These are phyloP conservation scores for Brevipalpus yothersi DNA, from an alignment of 1,140 invertebrate species.

Conservation along the genomic window DNA sequence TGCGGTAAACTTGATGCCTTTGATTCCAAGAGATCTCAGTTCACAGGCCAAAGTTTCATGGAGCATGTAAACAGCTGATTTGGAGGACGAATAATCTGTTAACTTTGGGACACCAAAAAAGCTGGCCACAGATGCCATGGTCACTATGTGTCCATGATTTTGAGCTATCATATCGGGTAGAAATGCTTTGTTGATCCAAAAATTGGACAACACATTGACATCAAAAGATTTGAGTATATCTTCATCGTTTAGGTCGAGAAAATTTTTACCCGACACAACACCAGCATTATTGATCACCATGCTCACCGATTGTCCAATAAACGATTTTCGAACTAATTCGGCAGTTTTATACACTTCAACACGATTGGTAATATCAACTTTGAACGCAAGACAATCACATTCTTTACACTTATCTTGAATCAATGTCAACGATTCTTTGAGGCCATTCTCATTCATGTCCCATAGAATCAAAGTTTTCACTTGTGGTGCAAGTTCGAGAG, in stretches of 20 bases:
- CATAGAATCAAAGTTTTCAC: constrained; percentile 10
- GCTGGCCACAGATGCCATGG: constrained; percentile 76
- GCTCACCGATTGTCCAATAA: constrained; percentile 50
- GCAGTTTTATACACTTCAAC: constrained; percentile 58
- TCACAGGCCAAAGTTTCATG: constrained; percentile 58
- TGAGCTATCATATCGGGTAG: constrained; percentile 41
- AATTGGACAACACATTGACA: constrained; percentile 36
- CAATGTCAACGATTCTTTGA: constrained; percentile 10
- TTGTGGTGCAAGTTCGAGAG: constrained; percentile 12
- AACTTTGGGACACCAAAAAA: constrained; percentile 52
- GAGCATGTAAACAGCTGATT: constrained; percentile 76
- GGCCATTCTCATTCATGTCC: constrained; percentile 15
- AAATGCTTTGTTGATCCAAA: constrained; percentile 34
- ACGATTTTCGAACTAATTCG: constrained; percentile 44
- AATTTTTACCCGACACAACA: constrained; percentile 53
- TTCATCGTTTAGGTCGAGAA: constrained; percentile 56
- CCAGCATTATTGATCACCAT: constrained; percentile 85
- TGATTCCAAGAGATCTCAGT: constrained; percentile 28
- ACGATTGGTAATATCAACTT: constrained; percentile 42
- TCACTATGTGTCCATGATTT: constrained; percentile 78
- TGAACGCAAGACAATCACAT: constrained; percentile 17
- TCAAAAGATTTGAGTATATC: constrained; percentile 33
- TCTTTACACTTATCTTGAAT: not conserved
- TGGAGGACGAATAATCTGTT: constrained; percentile 82
- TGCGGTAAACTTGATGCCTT: constrained; percentile 56